Evolutionary conservation across 1,140 invertebrate species (phyloP).

Genomic region (Drosophila parvula): DNA sequence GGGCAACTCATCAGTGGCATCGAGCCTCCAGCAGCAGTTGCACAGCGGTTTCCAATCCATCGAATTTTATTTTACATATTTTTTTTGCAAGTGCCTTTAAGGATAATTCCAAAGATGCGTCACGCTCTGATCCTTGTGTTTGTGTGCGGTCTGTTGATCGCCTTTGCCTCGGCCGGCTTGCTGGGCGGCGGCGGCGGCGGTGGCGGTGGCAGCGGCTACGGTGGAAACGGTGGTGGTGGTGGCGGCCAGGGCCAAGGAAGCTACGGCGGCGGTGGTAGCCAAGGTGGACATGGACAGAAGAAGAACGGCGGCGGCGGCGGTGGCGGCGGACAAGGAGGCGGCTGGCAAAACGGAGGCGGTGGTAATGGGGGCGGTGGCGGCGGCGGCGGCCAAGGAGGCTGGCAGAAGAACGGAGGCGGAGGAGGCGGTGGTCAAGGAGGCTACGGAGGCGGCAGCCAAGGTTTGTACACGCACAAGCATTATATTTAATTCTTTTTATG

Average conservation of each 20-base stretch:
- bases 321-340: slow-evolving; percentile 29
- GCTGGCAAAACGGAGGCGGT: slow-evolving; percentile 43
- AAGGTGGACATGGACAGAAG: slow-evolving; percentile 31
- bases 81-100: slow-evolving; percentile 19
- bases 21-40: slow-evolving; percentile 55
- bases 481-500: too few relatives aligned
- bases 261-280: slow-evolving; percentile 26
- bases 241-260: slow-evolving; percentile 14
- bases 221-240: slow-evolving; percentile 24
- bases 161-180: slow-evolving; percentile 57
- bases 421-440: slow-evolving; percentile 23
- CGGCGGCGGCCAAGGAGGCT: slow-evolving; percentile 29
- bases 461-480: not conserved
- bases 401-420: slow-evolving; percentile 46
- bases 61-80: not conserved
- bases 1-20: slow-evolving; percentile 61
- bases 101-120: slow-evolving; percentile 49
- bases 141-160: slow-evolving; percentile 58
- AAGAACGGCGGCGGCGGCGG: slow-evolving; percentile 26
- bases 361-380: slow-evolving; percentile 26
- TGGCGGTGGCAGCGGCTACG: slow-evolving; percentile 16
- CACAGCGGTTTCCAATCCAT: slow-evolving; percentile 23
- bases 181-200: slow-evolving; percentile 35
- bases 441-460: slow-evolving; percentile 43
- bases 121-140: slow-evolving; percentile 60